Base-by-base conservation (phyloP, 2,113 vertebrate genomes). In the Lonchura striata region DNA sequence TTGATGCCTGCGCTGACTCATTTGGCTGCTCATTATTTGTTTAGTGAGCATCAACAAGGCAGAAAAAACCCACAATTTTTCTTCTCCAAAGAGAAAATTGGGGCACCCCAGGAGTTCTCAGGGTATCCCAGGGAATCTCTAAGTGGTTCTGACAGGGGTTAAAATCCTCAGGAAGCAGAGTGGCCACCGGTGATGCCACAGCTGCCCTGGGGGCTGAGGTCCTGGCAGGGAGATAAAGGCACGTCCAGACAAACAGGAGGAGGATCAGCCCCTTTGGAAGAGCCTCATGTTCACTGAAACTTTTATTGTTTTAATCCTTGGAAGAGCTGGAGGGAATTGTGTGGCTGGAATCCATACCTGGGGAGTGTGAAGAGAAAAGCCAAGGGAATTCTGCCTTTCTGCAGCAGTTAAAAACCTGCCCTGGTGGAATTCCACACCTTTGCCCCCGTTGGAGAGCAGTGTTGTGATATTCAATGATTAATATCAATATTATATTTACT, bases 141-240 rank as follows among this genome's bases (percentile, higher is more conserved):
- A 96, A 86, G 65, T 94, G 96, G 81, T 86, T 87, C 88, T 95
- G 82, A 81, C 79, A 94, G 89, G 92, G 96, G 96, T 98, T 97
- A 97, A 94, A 97, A 97, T 96, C 82, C 96, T 97, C 98, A 97
- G 97, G 92, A 94, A 97, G 90, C 82, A 42, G 94, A 56, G 82
- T 93, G 75, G 64, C 91, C 94, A 75, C n/a, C 83, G 84, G 74
- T 98, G 98, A 99, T 97, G 98, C 98, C 98, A 97, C 76, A 88
- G 97, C 95, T 95, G 71, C 87, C 95, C 95, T 80, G 94, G 97
- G 97, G 96, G 92, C 86, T 68, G 97, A 98, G 97, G 97, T 98
- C 98, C 98, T 98, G 94, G 95, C 94, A 93, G 88, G 94, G 85
- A 97, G 98, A 98, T 99, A 97, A 98, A 96, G 90, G 95, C 42